Percentiles rank a stretch among this genome's conserved stretches.
Evolutionary conservation across 2,888 invertebrate genomes (phyloP).

Genomic region (Sinhomidia bicolor): DNA sequence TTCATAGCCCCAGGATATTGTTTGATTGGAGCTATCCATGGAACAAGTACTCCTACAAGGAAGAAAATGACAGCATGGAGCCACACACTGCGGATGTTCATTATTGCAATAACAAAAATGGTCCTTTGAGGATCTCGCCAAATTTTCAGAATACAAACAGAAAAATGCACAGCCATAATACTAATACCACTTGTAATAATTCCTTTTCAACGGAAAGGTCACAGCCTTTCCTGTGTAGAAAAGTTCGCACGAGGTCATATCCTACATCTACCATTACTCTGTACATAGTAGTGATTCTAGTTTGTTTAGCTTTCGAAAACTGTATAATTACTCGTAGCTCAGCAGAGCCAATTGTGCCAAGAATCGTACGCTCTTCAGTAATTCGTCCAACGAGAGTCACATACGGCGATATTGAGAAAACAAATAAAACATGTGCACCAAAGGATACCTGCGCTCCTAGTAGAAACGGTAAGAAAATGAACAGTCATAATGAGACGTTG

Average conservation of each 20-base stretch:
- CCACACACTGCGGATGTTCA: conserved; percentile 35
- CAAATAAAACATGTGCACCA: conserved; percentile 79
- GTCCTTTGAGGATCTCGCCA: conserved; percentile 65
- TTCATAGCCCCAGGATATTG: conserved; percentile 71
- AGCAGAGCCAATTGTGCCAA: conserved; percentile 75
- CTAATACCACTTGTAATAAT: conserved; percentile 3
- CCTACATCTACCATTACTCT: conserved; percentile 46
- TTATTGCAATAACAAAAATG: conserved; percentile 54
- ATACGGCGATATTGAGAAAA: conserved; percentile 79
- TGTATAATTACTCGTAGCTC: conserved; percentile 67
- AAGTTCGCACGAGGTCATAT: conserved; percentile 53
- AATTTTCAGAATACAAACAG: conserved; percentile 45
- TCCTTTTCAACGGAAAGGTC: conserved; percentile 37
- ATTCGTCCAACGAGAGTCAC: conserved; percentile 78
- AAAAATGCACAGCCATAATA: conserved; percentile 69
- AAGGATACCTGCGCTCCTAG: conserved; percentile 80
- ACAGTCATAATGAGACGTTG: too few relatives aligned
- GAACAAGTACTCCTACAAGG: conserved; percentile 42
- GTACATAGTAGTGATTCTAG: conserved; percentile 69
- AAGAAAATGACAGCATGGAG: conserved; percentile 66
- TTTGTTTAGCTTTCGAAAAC: conserved; percentile 66
- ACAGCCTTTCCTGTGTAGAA: conserved; percentile 53
- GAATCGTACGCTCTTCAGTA: conserved; percentile 74
- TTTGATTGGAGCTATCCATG: conserved; percentile 62
- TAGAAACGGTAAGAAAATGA: conserved; percentile 72